Evolutionary conservation across 2,113 vertebrate species (phyloP), one percentile per base, ranked within the genome.

Genomic region (Amphiprion ocellaris): DNA sequence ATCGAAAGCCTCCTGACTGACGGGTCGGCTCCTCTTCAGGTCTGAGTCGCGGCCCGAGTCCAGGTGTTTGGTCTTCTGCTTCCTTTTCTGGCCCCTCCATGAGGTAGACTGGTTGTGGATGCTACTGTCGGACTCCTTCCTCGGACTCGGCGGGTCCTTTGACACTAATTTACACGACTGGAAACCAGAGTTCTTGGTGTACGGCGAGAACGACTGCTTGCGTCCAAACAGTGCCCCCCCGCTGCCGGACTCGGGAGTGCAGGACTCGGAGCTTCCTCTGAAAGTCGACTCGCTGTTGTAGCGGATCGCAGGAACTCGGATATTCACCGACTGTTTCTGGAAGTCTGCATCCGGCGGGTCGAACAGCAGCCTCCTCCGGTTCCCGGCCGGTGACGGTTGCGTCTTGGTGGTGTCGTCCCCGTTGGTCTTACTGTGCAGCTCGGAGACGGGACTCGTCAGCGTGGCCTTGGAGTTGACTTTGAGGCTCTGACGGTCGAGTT

Each of bases 41-140:
- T 88, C 79, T 0, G 89, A 82, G 49, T 94, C 93, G 0, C 87
- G 91, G 21, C 95, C 95, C 41, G 78, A 72, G 67, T 98, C 96
- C 89, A 97, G 39, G 89, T 97, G 97, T 93, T 98, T 98, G 2
- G 95, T 98, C 90, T 98, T 99, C 84, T 96, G 97, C 70, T 90
- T 95, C 55, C 96, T 94, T 87, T 99, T 99, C 16, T 91, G 94
- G 50, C 97, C 96, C 50, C 94, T 91, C 0, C 95, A 80, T 73
- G 96, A 93, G 61, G 95, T 83, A 21, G 95, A 91, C 41, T 83
- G 91, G 84, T 87, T 92, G 61, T 77, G 85, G 44, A 81, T 71
- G 68, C 74, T 71, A 24, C 81, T 58, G 44, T 85, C 73, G 0
- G 79, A 61, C 70, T 93, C 92, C 54, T 87, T 90, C 55, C 52